Conservation (phyloP, 2,888 invertebrate genomes). For the Villa cingulata region DNA sequence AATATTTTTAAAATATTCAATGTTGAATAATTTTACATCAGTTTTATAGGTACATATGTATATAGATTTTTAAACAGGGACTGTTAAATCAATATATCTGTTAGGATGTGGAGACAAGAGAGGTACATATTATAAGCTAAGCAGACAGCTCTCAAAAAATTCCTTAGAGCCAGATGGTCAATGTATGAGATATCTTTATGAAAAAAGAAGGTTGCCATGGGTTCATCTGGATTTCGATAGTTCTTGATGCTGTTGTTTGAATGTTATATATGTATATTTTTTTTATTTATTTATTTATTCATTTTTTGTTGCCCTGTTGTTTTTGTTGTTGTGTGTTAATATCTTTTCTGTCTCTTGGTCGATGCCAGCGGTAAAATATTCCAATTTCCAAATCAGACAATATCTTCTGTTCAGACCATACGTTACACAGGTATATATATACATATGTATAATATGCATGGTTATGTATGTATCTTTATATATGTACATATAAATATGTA, state of each 20-base stretch:
- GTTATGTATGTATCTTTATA: no score
- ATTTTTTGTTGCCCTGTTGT: not conserved
- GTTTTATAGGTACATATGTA: no score
- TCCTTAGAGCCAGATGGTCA: conserved; percentile 15
- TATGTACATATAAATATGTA: no score
- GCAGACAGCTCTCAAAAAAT: conserved; percentile 11
- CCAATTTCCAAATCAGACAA: no score
- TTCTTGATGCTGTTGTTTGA: not conserved
- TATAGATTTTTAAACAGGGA: no score
- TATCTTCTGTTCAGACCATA: no score
- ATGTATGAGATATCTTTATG: conserved; percentile 13
- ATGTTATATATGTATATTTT: no score
- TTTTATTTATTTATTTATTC: not conserved
- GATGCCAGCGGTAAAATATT: not conserved
- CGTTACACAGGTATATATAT: not conserved
- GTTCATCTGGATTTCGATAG: not conserved
- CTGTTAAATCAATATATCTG: no score
- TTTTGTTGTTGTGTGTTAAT: not conserved
- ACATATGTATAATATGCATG: not conserved
- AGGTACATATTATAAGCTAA: not conserved
- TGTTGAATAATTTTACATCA: no score
- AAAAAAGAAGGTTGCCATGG: conserved; percentile 11
- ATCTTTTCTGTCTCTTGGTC: not conserved
- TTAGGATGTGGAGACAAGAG: no score
- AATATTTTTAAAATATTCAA: no score